These are phyloP conservation scores for Dromas ardeola DNA, from an alignment of 2,113 vertebrate species.

Conservation along the genomic window DNA sequence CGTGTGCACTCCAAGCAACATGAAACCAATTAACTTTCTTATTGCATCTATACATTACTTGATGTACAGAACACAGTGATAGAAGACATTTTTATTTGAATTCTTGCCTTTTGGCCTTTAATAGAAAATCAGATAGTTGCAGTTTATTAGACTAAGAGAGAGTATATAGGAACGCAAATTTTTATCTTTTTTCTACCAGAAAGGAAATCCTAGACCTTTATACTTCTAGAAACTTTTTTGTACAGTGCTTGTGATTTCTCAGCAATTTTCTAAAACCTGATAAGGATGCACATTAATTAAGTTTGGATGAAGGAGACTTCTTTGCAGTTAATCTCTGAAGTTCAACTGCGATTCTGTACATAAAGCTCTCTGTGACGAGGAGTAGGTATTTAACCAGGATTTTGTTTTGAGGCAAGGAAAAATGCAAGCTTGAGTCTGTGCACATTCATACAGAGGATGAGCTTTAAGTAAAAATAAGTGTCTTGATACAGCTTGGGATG, in stretches of 20 bases:
- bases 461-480: neutral
- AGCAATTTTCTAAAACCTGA: slow-evolving; percentile 41
- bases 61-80: neutral
- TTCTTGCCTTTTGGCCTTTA: slow-evolving; percentile 64
- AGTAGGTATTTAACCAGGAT: neutral
- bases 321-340: neutral
- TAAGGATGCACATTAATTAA: slow-evolving; percentile 56
- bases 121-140: slow-evolving; percentile 57
- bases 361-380: neutral
- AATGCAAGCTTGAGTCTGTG: neutral
- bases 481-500: neutral
- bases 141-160: slow-evolving; percentile 42
- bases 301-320: slow-evolving; percentile 22
- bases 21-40: slow-evolving; percentile 66
- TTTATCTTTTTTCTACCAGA: slow-evolving; percentile 6
- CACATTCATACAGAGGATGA: neutral
- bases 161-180: neutral
- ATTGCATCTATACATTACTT: slow-evolving; percentile 13
- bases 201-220: slow-evolving; percentile 7
- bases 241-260: neutral
- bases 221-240: neutral
- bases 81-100: slow-evolving; percentile 16
- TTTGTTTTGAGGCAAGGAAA: neutral
- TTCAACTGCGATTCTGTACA: neutral
- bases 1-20: slow-evolving; percentile 10